Evolutionary conservation across 2,797 vertebrate species (phyloP).

Genomic region (Cetoscarus ocellatus): DNA sequence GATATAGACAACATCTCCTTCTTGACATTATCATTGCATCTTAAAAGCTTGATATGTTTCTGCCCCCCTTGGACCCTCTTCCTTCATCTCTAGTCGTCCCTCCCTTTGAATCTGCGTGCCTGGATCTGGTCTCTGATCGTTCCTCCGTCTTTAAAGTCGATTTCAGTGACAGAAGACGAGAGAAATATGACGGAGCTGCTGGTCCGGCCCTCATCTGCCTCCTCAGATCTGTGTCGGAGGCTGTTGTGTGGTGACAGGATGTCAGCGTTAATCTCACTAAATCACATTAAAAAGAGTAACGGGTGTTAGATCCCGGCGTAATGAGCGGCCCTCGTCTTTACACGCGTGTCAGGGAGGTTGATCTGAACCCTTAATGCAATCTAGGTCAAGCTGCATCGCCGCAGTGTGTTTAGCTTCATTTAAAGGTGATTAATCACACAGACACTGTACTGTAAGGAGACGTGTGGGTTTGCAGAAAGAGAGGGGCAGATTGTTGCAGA

Average conservation of each 20-base stretch:
- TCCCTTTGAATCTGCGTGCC: constrained; percentile 16
- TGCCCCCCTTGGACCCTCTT: constrained; percentile 5
- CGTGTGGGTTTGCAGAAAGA: constrained; percentile 20
- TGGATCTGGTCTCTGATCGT: constrained; percentile 32
- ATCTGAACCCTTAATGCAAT: constrained; percentile 23
- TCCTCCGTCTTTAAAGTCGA: constrained; percentile 56
- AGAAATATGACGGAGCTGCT: constrained; percentile 14
- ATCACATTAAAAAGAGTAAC: constrained; percentile 49
- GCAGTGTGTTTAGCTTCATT: constrained; percentile 47
- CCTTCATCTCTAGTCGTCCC: constrained; percentile 4
- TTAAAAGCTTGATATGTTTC: neutral
- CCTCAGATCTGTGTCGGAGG: constrained; percentile 45
- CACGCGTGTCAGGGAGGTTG: constrained; percentile 37
- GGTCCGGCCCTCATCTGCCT: constrained; percentile 18
- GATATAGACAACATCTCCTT: no score
- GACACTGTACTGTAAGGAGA: constrained; percentile 23
- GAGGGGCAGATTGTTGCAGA: constrained; percentile 24
- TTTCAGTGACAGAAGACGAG: constrained; percentile 31
- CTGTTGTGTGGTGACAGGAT: constrained; percentile 30
- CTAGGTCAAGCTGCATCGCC: constrained; percentile 45
- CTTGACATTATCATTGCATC: no score
- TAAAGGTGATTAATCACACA: constrained; percentile 53
- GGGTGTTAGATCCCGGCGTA: constrained; percentile 17
- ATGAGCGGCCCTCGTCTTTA: constrained; percentile 8
- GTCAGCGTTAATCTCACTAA: constrained; percentile 49